Evolutionary conservation across 2,113 vertebrate species (phyloP), one percentile per base, ranked within the genome.

Genomic region (Tachuris rubrigastra): DNA sequence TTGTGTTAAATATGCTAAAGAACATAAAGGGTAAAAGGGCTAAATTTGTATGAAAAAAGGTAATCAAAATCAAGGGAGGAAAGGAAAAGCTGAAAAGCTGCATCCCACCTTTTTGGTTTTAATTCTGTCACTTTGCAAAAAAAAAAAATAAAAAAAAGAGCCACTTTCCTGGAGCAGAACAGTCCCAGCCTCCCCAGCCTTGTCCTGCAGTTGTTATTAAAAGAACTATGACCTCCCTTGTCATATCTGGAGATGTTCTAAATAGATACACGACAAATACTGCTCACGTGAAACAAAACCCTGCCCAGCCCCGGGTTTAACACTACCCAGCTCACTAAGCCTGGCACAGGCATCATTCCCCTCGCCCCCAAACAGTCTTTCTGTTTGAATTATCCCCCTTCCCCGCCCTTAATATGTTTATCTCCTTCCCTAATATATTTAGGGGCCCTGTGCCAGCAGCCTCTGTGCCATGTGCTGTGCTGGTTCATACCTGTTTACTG

Each of bases 191-290:
- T 12, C 13, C 31, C 23, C 14, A 41, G 59, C 71, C 52, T 56
- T n/a, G 53, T 56, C 46, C n/a, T 14, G 56, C n/a, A 60, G 78
- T 5, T 78, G 14, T 87, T 94, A 85, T 69, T 93, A 88, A 94
- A 94, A 91, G 63, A 35, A 93, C 50, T 1, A 7, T 46, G 62
- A 59, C 71, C 5, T 33, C 82, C 68, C 85, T 66, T 63, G 63
- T 31, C 58, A 2, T 9, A 5, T 58, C 94, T 16, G 53, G 74
- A 30, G 68, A 67, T 93, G 75, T 77, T 89, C 93, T 74, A 71
- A 90, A 88, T 49, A 93, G 79, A 77, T 86, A 21, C 55, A 24
- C 93, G 77, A 74, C 59, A 94, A 94, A 73, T 8, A 28, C 3
- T 42, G 75, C 86, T 83, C 75, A 84, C 15, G 16, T 85, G 87